Conservation (phyloP, 2,888 invertebrate species). For the Pristionchus maxplancki region DNA sequence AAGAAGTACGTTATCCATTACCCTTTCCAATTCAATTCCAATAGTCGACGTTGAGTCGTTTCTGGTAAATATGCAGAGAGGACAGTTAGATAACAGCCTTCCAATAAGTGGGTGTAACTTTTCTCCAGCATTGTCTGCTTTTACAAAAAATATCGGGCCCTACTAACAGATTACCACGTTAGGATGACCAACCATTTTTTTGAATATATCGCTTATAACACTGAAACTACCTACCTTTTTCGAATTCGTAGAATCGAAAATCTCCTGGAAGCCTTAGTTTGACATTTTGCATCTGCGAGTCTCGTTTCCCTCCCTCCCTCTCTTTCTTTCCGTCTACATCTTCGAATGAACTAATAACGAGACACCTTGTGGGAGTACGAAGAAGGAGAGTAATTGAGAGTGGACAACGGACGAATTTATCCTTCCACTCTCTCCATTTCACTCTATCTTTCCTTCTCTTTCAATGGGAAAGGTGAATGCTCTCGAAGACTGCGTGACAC, state of each 20-base stretch:
- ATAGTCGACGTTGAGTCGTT: no score
- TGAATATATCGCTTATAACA: no score
- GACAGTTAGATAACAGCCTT: no score
- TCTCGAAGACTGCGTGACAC: neutral
- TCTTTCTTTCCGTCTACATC: conserved; percentile 15
- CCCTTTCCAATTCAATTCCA: neutral
- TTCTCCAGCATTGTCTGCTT: no score
- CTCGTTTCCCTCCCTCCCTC: conserved; percentile 13
- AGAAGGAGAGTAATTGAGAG: conserved; percentile 18
- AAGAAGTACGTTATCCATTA: conserved; percentile 6
- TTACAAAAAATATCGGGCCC: no score
- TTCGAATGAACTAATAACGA: conserved; percentile 23
- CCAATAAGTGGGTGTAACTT: no score
- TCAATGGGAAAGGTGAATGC: neutral
- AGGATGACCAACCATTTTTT: no score
- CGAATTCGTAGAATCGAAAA: neutral
- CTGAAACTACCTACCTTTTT: no score
- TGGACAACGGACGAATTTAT: neutral
- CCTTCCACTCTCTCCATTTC: neutral
- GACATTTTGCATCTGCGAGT: neutral
- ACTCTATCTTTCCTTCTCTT: neutral
- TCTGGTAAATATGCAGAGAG: no score
- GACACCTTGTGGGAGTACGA: neutral
- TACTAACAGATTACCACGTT: no score
- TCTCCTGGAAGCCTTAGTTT: neutral